These are phyloP conservation scores for Cairina moschata DNA, from an alignment of 2,113 vertebrate species.

Conservation along the genomic window DNA sequence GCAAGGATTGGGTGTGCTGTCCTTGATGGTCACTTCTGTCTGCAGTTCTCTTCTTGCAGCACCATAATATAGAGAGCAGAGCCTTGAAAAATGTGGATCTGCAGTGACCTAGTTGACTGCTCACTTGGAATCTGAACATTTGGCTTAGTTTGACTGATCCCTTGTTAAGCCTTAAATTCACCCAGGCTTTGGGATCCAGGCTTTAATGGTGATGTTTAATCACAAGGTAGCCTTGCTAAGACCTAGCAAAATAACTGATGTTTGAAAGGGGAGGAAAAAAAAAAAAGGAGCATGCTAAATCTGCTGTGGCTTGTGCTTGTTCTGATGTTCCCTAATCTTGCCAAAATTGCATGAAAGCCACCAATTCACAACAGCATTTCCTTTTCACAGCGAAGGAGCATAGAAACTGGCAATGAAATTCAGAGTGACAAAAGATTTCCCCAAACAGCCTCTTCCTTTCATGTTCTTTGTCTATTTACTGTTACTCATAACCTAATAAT, in stretches of 20 bases:
- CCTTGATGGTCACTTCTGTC: neutral
- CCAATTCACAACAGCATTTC: neutral
- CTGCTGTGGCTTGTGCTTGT: neutral
- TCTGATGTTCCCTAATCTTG: neutral
- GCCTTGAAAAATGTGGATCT: neutral
- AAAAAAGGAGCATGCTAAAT: constrained; percentile 72
- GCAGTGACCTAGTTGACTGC: constrained; percentile 25
- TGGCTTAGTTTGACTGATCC: neutral
- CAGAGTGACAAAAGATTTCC: neutral
- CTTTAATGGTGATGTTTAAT: constrained; percentile 72
- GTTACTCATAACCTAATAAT: neutral
- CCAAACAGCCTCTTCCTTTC: neutral
- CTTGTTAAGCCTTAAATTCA: constrained; percentile 19
- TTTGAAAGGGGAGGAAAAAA: constrained; percentile 19
- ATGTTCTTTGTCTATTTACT: neutral
- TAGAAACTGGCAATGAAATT: neutral
- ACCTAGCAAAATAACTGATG: constrained; percentile 77
- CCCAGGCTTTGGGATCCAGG: constrained; percentile 5
- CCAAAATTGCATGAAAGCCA: neutral
- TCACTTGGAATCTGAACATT: constrained; percentile 25
- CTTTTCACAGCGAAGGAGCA: neutral
- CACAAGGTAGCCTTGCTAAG: constrained; percentile 74
- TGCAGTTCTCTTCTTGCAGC: neutral
- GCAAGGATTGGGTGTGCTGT: neutral
- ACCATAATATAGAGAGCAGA: neutral